Evolutionary conservation across 2,797 vertebrate genomes (phyloP), one percentile per base, ranked within the genome.

Genomic region (Sitta carolinensis): DNA sequence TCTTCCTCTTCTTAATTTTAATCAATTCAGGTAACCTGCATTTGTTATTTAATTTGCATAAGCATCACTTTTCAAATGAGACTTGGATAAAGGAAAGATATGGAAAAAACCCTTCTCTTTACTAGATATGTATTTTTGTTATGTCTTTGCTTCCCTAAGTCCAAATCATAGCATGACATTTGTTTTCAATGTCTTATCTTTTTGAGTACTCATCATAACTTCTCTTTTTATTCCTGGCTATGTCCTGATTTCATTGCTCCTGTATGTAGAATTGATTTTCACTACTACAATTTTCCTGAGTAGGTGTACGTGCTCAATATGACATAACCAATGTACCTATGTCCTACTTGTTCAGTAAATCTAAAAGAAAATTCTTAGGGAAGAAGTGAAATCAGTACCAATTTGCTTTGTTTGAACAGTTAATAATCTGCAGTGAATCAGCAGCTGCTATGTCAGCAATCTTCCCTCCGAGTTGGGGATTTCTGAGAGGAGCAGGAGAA

Each of bases 81-180:
- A 54, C 5, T 67, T 80, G 13, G 10, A 13, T 58, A 42, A 58
- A 3, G 5, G 34, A 64, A 90, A 72, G 7, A 36, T 30, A 52
- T 4, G 7, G 30, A 67, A 55, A 66, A 66, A 17, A 1, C 1
- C 1, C 10, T 64, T 43, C 22, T 43, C 7, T 66, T 0, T 45
- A 9, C 13, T 68, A 52, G 7, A 9, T 66, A 13, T 36, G 4
- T 38, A 68, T 69, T 10, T 64, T 59, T 68, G 15, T 16, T 23
- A 16, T 7, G 16, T 34, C 19, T 83, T 63, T 38, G 11, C 45
- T 66, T 82, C 32, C 30, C 52, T 68, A 69, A 89, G 72, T 20
- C 9, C n/a, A 84, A 84, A 84, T 52, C 34, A 61, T 66, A 69
- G 30, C 19, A 34, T 58, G 62, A 36, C 8, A 67, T 64, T 80